Percentiles rank a stretch among this genome's conserved stretches.
phyloP scores from a whole-genome alignment of 2,113 vertebrate species.

The Electrona antarctica region DNA sequence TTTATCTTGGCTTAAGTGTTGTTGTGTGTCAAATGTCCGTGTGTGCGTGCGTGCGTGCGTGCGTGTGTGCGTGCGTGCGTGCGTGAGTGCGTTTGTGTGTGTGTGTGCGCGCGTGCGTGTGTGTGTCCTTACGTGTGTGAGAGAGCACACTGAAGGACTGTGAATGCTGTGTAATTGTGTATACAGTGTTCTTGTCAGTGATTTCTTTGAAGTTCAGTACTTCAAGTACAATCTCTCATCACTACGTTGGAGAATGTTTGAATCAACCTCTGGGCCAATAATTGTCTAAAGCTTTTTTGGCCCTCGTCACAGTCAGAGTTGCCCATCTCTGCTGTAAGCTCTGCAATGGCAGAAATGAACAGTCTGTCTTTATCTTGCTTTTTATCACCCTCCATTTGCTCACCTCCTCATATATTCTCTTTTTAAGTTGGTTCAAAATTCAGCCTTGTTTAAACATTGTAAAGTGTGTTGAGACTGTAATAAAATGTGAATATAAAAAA shows the following conservation, averaged over 20 bases:
- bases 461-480: too few relatives aligned
- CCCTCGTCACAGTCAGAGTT: background rate
- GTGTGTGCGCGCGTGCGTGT: background rate
- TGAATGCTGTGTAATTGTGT: slow-evolving; percentile 1
- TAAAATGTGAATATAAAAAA: too few relatives aligned
- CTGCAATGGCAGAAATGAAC: background rate
- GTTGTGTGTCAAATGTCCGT: background rate
- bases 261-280: background rate
- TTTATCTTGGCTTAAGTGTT: background rate
- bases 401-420: background rate
- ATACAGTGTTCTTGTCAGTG: background rate
- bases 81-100: background rate
- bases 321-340: background rate
- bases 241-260: background rate
- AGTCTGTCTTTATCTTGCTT: background rate
- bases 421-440: background rate
- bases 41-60: background rate
- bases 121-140: background rate
- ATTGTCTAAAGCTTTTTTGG: slow-evolving; percentile 7
- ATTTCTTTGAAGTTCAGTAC: slow-evolving; percentile 40
- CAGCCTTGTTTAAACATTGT: too few relatives aligned
- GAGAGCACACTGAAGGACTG: background rate
- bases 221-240: slow-evolving; percentile 13
- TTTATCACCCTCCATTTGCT: background rate
- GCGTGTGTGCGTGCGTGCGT: slow-evolving; percentile 1